Percentiles rank a stretch among this genome's conserved stretches.
These are phyloP conservation scores for Nyleta sp. DNA, from an alignment of 2,888 invertebrate species.

Conservation along the genomic window DNA sequence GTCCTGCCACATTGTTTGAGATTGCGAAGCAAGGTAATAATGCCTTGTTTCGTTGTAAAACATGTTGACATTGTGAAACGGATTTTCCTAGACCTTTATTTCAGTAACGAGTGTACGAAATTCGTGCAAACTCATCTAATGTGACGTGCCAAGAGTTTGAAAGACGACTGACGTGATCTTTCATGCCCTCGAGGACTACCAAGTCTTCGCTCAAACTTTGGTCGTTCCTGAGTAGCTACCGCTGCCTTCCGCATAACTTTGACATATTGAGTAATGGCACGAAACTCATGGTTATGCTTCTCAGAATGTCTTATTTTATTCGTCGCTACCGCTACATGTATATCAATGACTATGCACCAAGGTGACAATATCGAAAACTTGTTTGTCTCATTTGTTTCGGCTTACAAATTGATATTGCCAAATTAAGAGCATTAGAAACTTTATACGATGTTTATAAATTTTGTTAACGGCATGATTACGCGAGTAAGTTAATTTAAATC, in stretches of 20 bases:
- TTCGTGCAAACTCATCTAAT: conserved; percentile 62
- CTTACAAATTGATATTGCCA: neutral
- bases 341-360: conserved; percentile 26
- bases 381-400: neutral
- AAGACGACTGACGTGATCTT: conserved; percentile 71
- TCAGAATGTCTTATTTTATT: conserved; percentile 56
- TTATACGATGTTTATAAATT: neutral
- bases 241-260: conserved; percentile 61
- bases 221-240: conserved; percentile 57
- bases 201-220: conserved; percentile 64
- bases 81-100: conserved; percentile 50
- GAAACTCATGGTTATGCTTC: conserved; percentile 58
- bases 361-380: conserved; percentile 30
- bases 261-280: conserved; percentile 63
- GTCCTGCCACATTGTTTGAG: neutral
- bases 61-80: conserved; percentile 37
- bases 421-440: neutral
- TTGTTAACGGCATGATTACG: neutral
- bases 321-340: conserved; percentile 27
- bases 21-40: conserved; percentile 18
- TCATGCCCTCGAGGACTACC: conserved; percentile 61
- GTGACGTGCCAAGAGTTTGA: conserved; percentile 74
- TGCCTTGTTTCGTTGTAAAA: conserved; percentile 23
- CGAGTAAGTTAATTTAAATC: conserved; percentile 19
- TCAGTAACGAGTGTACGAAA: conserved; percentile 52